Conservation (phyloP, 2,888 invertebrate species). For the Coleophora deauratella region DNA sequence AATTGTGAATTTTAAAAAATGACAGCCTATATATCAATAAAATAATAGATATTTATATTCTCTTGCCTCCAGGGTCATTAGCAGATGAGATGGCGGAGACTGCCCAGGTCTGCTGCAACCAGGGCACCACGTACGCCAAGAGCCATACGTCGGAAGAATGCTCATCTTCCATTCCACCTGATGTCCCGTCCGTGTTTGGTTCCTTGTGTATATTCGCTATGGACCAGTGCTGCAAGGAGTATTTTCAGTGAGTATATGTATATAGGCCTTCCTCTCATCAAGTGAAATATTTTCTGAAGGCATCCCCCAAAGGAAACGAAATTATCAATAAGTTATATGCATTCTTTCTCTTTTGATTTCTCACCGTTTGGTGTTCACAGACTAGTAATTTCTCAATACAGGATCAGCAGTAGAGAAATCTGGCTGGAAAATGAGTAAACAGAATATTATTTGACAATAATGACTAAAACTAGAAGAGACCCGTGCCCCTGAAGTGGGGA, state of each 20-base stretch:
- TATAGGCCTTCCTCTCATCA: no score
- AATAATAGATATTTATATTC: no score
- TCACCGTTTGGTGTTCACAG: not conserved
- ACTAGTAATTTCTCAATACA: no score
- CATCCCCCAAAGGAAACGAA: no score
- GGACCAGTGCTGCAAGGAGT: conserved; percentile 55
- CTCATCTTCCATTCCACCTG: conserved; percentile 33
- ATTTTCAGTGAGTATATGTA: conserved; percentile 40
- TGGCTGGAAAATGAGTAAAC: no score
- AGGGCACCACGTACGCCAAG: conserved; percentile 43
- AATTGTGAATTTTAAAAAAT: no score
- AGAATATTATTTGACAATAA: no score
- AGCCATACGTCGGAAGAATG: conserved; percentile 39
- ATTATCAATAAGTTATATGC: no score
- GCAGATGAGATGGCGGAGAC: conserved; percentile 45
- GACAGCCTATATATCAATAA: no score
- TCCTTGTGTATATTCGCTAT: conserved; percentile 47
- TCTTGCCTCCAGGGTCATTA: conserved; percentile 32
- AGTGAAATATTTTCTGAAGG: no score
- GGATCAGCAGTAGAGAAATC: no score
- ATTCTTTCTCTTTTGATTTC: not conserved
- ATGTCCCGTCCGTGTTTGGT: conserved; percentile 30
- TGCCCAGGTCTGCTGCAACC: conserved; percentile 51
- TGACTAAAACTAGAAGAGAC: not conserved
- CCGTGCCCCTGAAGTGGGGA: no score